These are phyloP conservation scores for Acanthurus leucopareius DNA, from an alignment of 2,797 vertebrate species.

Conservation along the genomic window DNA sequence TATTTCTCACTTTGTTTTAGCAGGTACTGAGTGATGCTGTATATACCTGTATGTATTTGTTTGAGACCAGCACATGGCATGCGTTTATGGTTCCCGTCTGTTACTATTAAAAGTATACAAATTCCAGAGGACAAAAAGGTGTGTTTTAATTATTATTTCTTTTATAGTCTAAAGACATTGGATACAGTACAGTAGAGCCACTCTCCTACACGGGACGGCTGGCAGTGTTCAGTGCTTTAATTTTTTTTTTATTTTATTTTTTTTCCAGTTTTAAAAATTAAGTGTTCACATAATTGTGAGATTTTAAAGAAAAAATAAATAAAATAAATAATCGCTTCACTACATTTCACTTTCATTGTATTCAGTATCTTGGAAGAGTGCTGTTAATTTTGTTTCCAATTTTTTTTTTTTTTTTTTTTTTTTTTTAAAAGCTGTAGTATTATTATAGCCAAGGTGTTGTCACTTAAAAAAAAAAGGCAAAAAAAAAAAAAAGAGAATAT, in stretches of 20 bases:
- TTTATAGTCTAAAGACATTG: constrained; percentile 85
- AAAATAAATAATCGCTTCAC: constrained; percentile 90
- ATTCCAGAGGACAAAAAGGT: constrained; percentile 91
- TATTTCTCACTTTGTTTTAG: constrained; percentile 97
- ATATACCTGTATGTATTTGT: constrained; percentile 93
- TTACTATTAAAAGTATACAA: constrained; percentile 94
- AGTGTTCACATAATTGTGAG: constrained; percentile 91
- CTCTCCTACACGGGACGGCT: constrained; percentile 77
- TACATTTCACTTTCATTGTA: constrained; percentile 93
- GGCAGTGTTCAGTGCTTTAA: constrained; percentile 88
- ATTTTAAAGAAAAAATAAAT: constrained; percentile 76
- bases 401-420: constrained; percentile 54
- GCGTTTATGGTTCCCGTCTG: constrained; percentile 94
- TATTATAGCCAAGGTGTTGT: constrained; percentile 92
- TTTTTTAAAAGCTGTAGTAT: constrained; percentile 84
- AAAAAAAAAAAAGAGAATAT: constrained; percentile 64
- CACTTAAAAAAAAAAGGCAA: constrained; percentile 79
- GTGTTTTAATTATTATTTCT: constrained; percentile 89
- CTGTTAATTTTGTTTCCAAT: constrained; percentile 82
- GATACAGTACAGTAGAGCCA: constrained; percentile 77
- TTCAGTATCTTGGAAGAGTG: constrained; percentile 93
- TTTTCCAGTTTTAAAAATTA: constrained; percentile 74
- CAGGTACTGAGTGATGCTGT: constrained; percentile 99
- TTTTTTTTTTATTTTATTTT: constrained; percentile 60
- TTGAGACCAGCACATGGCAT: constrained; percentile 97